A percentile compares a stretch with the other conserved stretches of the same genome.
Evolutionary conservation across 2,113 vertebrate species (phyloP).

Genomic region (Cephalopterus ornatus): DNA sequence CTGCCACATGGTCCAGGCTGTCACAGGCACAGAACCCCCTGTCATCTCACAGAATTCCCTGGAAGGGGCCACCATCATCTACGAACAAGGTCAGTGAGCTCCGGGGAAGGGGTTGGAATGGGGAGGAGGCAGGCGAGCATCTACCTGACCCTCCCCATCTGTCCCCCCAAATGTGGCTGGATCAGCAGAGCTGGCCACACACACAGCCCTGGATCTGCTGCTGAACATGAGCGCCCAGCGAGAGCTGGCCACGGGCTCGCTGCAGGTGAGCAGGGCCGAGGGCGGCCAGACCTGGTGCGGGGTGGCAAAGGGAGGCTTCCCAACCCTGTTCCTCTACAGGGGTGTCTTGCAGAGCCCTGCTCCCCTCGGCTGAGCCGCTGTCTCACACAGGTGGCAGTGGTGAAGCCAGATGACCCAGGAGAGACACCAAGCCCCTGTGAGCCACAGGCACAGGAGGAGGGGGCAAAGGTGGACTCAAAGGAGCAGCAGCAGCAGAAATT

Average conservation of each 20-base stretch:
- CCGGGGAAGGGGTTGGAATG: rapidly evolving
- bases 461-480: background rate
- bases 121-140: rapidly evolving
- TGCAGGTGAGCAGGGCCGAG: constrained; percentile 80
- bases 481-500: constrained; percentile 78
- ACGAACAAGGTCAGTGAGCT: constrained; percentile 82
- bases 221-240: constrained; percentile 92
- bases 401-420: constrained; percentile 71
- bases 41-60: constrained; percentile 70
- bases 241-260: constrained; percentile 79
- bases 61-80: constrained; percentile 90
- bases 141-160: background rate
- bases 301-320: background rate
- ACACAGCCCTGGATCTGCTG: constrained; percentile 90
- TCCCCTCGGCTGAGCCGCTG: background rate
- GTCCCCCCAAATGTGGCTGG: constrained; percentile 63
- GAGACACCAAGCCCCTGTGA: background rate
- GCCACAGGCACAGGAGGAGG: background rate
- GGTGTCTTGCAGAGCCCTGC: background rate
- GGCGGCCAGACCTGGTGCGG: background rate
- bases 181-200: constrained; percentile 83
- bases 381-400: constrained; percentile 78
- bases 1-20: background rate
- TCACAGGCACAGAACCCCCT: background rate
- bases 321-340: background rate